Base-by-base conservation (phyloP, 2,888 invertebrate species). In the Podotricha telesiphe region DNA sequence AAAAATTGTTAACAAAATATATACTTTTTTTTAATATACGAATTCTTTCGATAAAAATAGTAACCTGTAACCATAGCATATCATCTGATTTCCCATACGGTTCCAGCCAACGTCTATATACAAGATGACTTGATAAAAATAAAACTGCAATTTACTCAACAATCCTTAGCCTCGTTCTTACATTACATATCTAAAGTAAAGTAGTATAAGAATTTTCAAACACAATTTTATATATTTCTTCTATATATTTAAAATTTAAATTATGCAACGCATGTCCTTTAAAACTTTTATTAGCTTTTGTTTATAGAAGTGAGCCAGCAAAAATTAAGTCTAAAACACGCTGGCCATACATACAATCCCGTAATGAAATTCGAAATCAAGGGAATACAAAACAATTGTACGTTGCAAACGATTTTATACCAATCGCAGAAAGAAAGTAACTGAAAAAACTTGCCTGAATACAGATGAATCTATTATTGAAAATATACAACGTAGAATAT, bases 291-390 rank as follows among this genome's bases (percentile, higher is more conserved):
- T 47, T 70, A 53, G 19, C 45, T 22, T 51, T 47, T 68, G 62
- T 58, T 63, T 70, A 68, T 45, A 53, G 20, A 34, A 22, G 50
- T 51, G 47, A 42, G 47, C 59, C 55, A 62, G 71, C 69, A 71
- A 73, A 74, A 70, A 74, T 74, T 76, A 75, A 71, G 66, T 73
- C 66, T 68, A 72, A 73, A 68, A 65, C 71, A 74, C 71, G 74
- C 80, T 80, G 79, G 76, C 72, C 72, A 63, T 59, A 47, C 72
- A 63, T 59, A 47, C 71, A 69, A 66, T 71, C 63, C 67, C 77
- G 80, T 86, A 90, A 89, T 88, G 84, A 86, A 89, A 89, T 90
- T 86, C 82, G 81, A 88, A 90, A 90, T 90, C 89, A 89, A 88
- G 86, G 82, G 84, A 80, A 81, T 81, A 78, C 81, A 75, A 84